Percentiles rank a stretch among this genome's conserved stretches.
Conservation (phyloP, 2,888 invertebrate species). For the Scaptomyza reducta region DNA sequence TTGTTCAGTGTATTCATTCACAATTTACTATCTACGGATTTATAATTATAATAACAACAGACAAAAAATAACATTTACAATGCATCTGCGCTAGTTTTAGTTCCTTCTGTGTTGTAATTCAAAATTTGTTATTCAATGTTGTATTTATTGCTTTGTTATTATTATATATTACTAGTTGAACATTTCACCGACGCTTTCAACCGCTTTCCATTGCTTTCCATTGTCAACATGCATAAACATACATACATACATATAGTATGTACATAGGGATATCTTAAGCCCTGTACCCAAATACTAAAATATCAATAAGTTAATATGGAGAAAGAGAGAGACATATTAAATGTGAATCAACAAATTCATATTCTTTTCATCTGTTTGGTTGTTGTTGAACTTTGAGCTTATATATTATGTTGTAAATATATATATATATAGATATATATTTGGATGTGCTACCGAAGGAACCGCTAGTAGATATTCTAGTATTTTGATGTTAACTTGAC, state of each 20-base stretch:
- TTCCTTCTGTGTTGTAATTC: too few species aligned
- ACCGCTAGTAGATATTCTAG: too few species aligned
- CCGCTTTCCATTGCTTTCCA: constrained; percentile 51
- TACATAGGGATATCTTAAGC: constrained; percentile 9
- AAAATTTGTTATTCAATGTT: too few species aligned
- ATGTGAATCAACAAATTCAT: too few species aligned
- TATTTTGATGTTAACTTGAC: background rate
- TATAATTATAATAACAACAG: constrained; percentile 51
- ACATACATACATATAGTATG: background rate
- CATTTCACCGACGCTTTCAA: constrained; percentile 47
- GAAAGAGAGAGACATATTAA: too few species aligned
- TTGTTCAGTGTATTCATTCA: constrained; percentile 20
- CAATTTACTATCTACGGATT: constrained; percentile 58
- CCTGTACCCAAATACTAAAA: constrained; percentile 40
- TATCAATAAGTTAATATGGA: too few species aligned
- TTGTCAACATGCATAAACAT: constrained; percentile 38
- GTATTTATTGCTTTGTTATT: too few species aligned
- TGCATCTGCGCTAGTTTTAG: constrained; percentile 4
- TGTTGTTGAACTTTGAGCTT: too few species aligned
- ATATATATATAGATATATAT: too few species aligned
- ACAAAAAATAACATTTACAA: constrained; percentile 47
- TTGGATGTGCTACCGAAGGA: too few species aligned
- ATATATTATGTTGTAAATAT: too few species aligned
- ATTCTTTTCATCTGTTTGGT: too few species aligned
- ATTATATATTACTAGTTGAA: constrained; percentile 40